phyloP scores from a whole-genome alignment of 2,797 vertebrate species.

The Rallus crepitans region DNA sequence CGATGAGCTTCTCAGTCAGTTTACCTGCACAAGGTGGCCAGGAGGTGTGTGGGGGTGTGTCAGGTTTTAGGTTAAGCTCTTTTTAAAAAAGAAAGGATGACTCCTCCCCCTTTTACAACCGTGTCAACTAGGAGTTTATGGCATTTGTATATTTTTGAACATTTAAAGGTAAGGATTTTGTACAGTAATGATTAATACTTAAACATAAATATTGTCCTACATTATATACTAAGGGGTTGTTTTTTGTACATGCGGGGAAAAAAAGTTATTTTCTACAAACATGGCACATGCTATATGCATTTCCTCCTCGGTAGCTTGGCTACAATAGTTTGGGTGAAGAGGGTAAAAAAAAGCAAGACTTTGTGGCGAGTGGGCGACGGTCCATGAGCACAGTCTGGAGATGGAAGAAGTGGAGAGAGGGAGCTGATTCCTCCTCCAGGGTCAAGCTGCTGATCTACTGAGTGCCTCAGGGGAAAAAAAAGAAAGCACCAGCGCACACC shows the following conservation, averaged over 20 bases:
- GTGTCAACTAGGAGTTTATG: constrained; percentile 77
- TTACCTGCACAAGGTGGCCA: constrained; percentile 50
- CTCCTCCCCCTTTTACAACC: constrained; percentile 56
- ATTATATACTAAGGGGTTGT: constrained; percentile 74
- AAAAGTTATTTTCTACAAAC: constrained; percentile 78
- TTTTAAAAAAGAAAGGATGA: constrained; percentile 75
- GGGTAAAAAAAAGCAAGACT: constrained; percentile 64
- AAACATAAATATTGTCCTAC: constrained; percentile 82
- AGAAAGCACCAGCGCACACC: constrained; percentile 59
- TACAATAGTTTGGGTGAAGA: constrained; percentile 56
- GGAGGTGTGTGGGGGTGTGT: background rate
- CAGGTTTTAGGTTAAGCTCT: constrained; percentile 71
- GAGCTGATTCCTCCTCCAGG: constrained; percentile 70
- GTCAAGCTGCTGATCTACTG: constrained; percentile 59
- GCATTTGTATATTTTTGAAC: constrained; percentile 77
- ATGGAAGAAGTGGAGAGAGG: constrained; percentile 53
- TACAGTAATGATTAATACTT: constrained; percentile 84
- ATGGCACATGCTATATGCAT: constrained; percentile 79
- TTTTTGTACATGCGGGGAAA: constrained; percentile 78
- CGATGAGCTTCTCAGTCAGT: constrained; percentile 37
- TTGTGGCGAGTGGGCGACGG: constrained; percentile 37
- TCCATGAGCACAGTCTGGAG: constrained; percentile 54
- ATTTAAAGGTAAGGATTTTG: constrained; percentile 79
- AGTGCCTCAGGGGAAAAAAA: constrained; percentile 1
- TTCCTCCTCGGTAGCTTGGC: constrained; percentile 69